A percentile compares a stretch with the other conserved stretches of the same genome.
Evolutionary conservation across 30 jellyfish, hydroid and myxozoan species (phyloP).

Genomic region (Hydra vulgaris): DNA sequence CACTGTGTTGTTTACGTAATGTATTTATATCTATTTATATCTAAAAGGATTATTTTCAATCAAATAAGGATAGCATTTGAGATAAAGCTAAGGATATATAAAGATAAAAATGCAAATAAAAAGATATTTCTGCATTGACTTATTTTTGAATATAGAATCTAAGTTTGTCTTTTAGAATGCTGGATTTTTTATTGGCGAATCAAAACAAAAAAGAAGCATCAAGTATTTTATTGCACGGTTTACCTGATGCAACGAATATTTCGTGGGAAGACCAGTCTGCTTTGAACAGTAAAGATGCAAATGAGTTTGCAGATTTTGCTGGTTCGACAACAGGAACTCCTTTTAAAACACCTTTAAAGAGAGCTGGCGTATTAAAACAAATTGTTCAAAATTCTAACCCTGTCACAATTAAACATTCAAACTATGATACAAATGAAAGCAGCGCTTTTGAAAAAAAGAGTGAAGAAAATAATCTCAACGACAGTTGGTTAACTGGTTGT

Average conservation of each 20-base stretch:
- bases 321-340: conserved; percentile 70
- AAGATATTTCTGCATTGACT: not conserved
- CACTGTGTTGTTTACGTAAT: too few relatives aligned
- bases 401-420: not conserved
- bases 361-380: conserved; percentile 35
- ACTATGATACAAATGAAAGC: not conserved
- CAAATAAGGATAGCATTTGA: too few relatives aligned
- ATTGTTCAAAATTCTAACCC: not conserved
- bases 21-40: too few relatives aligned
- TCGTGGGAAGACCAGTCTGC: conserved; percentile 87
- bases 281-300: conserved; percentile 7
- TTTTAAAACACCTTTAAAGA: conserved; percentile 60
- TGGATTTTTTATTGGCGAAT: not conserved
- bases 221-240: not conserved
- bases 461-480: not conserved
- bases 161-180: not conserved
- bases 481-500: not conserved
- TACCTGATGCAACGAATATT: conserved; percentile 32
- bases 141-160: not conserved
- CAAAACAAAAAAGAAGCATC: not conserved
- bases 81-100: too few relatives aligned
- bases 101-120: too few relatives aligned
- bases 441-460: not conserved
- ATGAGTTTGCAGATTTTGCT: not conserved
- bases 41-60: too few relatives aligned